phyloP scores from a whole-genome alignment of 2,113 vertebrate species.

The Grallaria varia region DNA sequence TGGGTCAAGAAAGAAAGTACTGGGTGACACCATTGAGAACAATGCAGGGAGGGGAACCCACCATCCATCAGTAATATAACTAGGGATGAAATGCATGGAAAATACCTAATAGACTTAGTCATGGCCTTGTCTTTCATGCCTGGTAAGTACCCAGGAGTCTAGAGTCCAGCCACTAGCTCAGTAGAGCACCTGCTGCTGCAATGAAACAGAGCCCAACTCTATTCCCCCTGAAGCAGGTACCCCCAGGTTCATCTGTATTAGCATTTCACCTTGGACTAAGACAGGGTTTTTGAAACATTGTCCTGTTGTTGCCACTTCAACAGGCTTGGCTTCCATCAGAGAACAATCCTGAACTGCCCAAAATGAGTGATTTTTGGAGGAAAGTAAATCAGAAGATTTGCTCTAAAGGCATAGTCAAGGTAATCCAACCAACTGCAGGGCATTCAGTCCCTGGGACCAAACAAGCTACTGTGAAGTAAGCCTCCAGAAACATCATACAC shows the following conservation, averaged over 20 bases:
- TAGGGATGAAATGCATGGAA: background rate
- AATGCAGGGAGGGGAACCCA: background rate
- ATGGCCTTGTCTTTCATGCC: background rate
- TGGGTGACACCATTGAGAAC: background rate
- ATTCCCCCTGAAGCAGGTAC: background rate
- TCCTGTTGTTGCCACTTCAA: background rate
- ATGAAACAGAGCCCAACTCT: background rate
- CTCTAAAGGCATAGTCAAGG: background rate
- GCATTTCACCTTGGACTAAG: background rate
- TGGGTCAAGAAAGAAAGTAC: background rate
- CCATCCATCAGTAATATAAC: background rate
- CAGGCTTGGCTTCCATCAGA: background rate
- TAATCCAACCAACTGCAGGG: background rate
- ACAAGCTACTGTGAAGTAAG: fast-evolving
- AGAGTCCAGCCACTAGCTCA: background rate
- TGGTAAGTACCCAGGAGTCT: background rate
- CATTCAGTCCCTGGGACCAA: background rate
- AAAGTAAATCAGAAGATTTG: background rate
- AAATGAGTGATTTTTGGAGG: background rate
- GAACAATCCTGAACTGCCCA: background rate
- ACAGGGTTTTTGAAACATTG: background rate
- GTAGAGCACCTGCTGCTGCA: background rate
- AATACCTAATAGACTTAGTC: background rate
- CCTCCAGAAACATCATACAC: background rate
- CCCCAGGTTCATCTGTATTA: background rate